Base-by-base conservation (phyloP, 92 coral and sea anemone species). In the Porites divaricata region DNA sequence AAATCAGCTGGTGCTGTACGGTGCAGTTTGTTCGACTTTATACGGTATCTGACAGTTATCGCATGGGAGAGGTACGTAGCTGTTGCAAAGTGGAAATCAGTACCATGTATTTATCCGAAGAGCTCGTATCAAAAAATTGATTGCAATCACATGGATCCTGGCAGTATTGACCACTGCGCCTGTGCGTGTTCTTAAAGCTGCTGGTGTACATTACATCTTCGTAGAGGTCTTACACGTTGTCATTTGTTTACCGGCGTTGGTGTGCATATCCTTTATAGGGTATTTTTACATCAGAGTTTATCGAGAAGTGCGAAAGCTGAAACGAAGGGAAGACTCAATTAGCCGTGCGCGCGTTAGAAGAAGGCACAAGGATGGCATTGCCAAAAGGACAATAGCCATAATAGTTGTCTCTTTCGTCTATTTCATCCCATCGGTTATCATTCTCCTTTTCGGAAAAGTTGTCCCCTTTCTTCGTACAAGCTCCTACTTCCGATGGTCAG, bases 11-110 rank as follows among this genome's bases (percentile, higher is more conserved):
- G 74, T 54, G 2, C 58, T 53, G 15, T 53, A 53, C 58, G 58
- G 13, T 53, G 58, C 58, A 10, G 58, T 53, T 53, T 53, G 16
- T 13, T 54, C 66, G 19, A 54, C 79, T 56, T 35, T 56, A 6
- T 53, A 54, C 15, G n/a, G n/a, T 25, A 75, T 41, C 67, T 75
- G 25, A 25, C 79, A 1, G 28, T 58, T 5, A 15, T 75, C 25
- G 79, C 79, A 11, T 75, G 79, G 79, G 79, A 75, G 9, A 75
- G 79, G 21, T 75, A 54, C 20, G 15, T 54, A 58, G 79, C 67
- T 4, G 19, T 75, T 2, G 26, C 9, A 21, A 75, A 54, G n/a
- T 59, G 65, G 12, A 10, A 10, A 10, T 53, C 58, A 53, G 58
- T 69, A 25, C 73, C 14, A 69, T 25, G 73, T 35, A 9, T 25